Evolutionary conservation across 1,140 invertebrate genomes (phyloP).

Genomic region (Drosophila malerkotliana): DNA sequence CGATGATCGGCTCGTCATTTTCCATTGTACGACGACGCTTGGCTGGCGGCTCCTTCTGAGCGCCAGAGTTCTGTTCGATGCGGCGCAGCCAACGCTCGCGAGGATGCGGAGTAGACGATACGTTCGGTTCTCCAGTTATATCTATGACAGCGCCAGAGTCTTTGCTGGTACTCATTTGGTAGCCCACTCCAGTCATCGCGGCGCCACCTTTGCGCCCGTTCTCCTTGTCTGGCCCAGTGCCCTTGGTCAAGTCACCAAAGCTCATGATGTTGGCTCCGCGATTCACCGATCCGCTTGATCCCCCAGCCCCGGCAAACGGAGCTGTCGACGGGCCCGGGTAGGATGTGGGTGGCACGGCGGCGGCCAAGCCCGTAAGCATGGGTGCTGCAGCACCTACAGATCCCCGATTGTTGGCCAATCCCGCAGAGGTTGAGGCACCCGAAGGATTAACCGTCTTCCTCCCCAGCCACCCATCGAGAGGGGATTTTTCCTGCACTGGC

Average conservation of each 20-base stretch:
- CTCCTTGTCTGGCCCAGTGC: neutral
- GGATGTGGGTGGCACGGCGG: constrained; percentile 52
- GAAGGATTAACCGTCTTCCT: too few relatives aligned
- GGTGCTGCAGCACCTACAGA: neutral
- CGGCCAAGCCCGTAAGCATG: constrained; percentile 9
- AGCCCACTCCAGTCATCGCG: constrained; percentile 53
- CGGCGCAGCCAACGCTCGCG: neutral
- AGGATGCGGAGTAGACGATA: neutral
- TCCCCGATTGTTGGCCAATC: neutral
- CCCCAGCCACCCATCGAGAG: too few relatives aligned
- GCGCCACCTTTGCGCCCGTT: neutral
- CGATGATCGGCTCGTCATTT: neutral
- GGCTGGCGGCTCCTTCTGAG: neutral
- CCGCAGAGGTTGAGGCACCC: neutral
- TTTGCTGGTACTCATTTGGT: constrained; percentile 4
- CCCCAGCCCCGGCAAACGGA: constrained; percentile 31
- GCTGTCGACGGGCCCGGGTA: constrained; percentile 51
- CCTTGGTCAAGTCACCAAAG: constrained; percentile 51
- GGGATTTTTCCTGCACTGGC: too few relatives aligned
- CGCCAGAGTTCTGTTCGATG: neutral
- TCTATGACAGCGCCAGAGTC: neutral
- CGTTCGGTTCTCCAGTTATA: neutral
- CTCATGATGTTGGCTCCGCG: constrained; percentile 33
- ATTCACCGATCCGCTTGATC: neutral
- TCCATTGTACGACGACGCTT: constrained; percentile 13